Base-by-base conservation (phyloP, 2,113 vertebrate species). In the Lepus americanus region DNA sequence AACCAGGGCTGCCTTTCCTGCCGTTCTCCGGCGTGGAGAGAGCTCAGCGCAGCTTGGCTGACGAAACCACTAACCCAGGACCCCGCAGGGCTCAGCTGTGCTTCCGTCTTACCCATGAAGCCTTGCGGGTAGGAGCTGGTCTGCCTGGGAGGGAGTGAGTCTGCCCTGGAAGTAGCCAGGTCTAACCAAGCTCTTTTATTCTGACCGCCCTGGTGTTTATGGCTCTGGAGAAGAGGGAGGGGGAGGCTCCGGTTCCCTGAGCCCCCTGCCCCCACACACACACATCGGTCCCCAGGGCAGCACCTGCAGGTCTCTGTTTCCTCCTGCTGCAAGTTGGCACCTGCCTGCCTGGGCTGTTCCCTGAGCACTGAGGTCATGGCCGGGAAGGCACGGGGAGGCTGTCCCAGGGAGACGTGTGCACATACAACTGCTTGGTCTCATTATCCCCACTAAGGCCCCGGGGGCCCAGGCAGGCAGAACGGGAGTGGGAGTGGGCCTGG, bases 281-380 rank as follows among this genome's bases (percentile, higher is more conserved):
- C 55, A 16, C 55, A 36, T 9, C 55, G 19, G 55, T 6, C 55
- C 55, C 55, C 55, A 16, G 55, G 55, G 55, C 44, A 44, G 44
- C 44, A 16, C 55, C 83, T 82, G 44, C 0, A 0, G 27, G 66
- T 36, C 1, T 0, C 95, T 0, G 0, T 29, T 80, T 90, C 84
- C 6, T 27, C 72, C 91, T 89, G 22, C 87, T 84, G 0, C 27
- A 1, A 14, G 72, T 33, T 4, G 14, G 22, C 64, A 31, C 33
- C 20, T 11, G 3, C 69, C 2, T 16, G 44, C 69, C 2, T 16
- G 44, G 81, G 61, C 39, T 6, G 0, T 53, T 72, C 63, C 39
- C 1, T 61, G 73, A 84, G 84, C 67, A 14, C 55, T 82, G 73
- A 83, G 74, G 82, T 93, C 86, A 67, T 6, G 39, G 72, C 78